Conservation (phyloP, 1,140 invertebrate species). For the Littorina saxatilis region DNA sequence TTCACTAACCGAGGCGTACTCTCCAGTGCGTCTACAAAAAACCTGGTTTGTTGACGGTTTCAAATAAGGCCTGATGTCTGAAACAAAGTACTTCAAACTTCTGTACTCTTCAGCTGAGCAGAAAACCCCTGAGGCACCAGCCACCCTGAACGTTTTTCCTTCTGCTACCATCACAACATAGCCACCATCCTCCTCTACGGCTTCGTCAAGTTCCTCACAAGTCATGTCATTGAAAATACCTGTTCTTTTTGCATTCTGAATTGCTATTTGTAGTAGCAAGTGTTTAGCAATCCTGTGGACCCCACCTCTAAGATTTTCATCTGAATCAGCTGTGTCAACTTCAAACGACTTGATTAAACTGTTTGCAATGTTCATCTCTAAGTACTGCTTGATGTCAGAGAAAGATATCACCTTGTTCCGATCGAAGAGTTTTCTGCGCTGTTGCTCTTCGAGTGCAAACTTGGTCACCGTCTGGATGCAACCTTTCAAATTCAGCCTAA, state of each 20-base stretch:
- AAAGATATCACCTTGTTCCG: conserved; percentile 2
- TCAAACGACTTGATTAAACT: neutral
- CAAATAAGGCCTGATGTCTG: neutral
- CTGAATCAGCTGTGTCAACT: neutral
- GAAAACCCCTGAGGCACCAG: conserved; percentile 1
- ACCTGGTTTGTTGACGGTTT: conserved; percentile 8
- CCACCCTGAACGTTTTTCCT: conserved; percentile 25
- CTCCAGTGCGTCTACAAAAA: neutral
- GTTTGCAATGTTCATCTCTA: neutral
- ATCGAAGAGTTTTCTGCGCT: conserved; percentile 14
- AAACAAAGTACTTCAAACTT: conserved; percentile 2
- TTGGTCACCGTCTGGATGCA: neutral
- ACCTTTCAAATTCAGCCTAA: conserved; percentile 14
- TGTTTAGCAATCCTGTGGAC: conserved; percentile 14
- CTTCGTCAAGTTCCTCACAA: neutral
- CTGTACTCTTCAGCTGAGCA: conserved; percentile 12
- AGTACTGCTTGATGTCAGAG: neutral
- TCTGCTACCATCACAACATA: conserved; percentile 9
- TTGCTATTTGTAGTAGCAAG: neutral
- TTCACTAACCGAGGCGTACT: neutral
- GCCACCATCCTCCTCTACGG: neutral
- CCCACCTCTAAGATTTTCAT: no score
- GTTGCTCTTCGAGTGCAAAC: neutral
- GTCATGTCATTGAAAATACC: no score
- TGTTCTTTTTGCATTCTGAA: no score